Base-by-base conservation (phyloP, 2,888 invertebrate species). In the Busseola fusca region DNA sequence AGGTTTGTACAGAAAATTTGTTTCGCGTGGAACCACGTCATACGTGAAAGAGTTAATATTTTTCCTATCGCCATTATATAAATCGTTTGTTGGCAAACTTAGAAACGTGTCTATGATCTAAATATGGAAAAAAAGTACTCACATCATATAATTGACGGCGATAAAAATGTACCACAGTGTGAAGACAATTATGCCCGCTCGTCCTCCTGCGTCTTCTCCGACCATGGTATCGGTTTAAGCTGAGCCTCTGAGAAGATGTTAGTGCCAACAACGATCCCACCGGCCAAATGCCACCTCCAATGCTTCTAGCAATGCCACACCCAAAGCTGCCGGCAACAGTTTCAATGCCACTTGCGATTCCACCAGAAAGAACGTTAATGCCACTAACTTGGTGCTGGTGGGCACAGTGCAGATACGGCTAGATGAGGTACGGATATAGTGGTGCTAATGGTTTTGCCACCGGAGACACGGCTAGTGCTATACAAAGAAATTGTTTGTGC, bases 91-190 rank as follows among this genome's bases (percentile, higher is more conserved):
- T 45, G 21, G n/a, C 16, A n/a, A 27, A 21, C 30, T 30, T 62
- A 10, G 3, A 30, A 62, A 62, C 21, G 21, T 62, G 27, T 14
- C 7, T 27, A 27, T 9, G 18, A 21, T 56, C 9, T 37, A 21
- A 52, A 57, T 37, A 42, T 40, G 34, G 7, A 52, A 37, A 69
- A 64, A 69, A 60, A 40, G 30, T 40, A 92, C 93, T 93, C 81
- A 95, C 95, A 84, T 87, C 14, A 71, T 72, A 72, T 93, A 94
- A 78, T 89, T 90, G 75, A 84, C 79, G 0, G 90, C 92, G 65
- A 95, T 92, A 92, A 70, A 64, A n/a, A 72, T 14, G 86, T 94
- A 95, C 95, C 95, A 95, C 52, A 95, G 87, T 1, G 87, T 64
- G 83, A 95, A 95, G 59, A 93, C 71, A 45, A 94, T 72, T 65